These are phyloP conservation scores for Dendrolimus kikuchii DNA, from an alignment of 1,140 invertebrate genomes.

Conservation along the genomic window DNA sequence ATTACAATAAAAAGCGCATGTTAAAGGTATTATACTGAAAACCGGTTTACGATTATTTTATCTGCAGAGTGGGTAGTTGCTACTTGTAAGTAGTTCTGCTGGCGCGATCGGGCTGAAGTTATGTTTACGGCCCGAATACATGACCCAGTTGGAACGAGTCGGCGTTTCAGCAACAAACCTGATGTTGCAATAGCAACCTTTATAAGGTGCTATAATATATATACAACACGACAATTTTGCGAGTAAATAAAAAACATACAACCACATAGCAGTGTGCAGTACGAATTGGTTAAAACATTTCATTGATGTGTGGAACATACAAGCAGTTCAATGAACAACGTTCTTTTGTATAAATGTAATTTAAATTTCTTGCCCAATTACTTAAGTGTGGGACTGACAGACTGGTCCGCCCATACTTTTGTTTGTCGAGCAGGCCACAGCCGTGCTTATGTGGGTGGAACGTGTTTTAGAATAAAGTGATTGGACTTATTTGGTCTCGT, in stretches of 20 bases:
- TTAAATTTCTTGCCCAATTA: slow-evolving; percentile 26
- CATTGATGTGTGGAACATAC: too few species aligned
- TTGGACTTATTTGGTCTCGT: slow-evolving; percentile 25
- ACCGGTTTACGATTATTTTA: slow-evolving; percentile 48
- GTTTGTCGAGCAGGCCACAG: slow-evolving; percentile 9
- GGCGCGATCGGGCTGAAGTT: slow-evolving; percentile 22
- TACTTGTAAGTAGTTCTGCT: slow-evolving; percentile 22
- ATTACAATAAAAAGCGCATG: slow-evolving; percentile 4
- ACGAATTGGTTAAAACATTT: too few species aligned
- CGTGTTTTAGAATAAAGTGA: slow-evolving; percentile 12
- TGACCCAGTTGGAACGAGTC: slow-evolving; percentile 53
- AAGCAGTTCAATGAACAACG: too few species aligned
- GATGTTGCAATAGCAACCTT: slow-evolving; percentile 43
- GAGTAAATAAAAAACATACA: too few species aligned
- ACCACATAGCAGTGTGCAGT: too few species aligned
- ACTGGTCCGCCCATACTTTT: slow-evolving; percentile 46
- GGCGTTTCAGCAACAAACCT: slow-evolving; percentile 32
- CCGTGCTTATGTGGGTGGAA: slow-evolving; percentile 30
- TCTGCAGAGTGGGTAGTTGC: slow-evolving; percentile 24
- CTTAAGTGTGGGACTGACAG: slow-evolving; percentile 29
- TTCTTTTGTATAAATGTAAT: slow-evolving; percentile 9
- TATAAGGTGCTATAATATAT: slow-evolving; percentile 1
- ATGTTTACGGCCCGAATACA: slow-evolving; percentile 50
- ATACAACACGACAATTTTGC: too few species aligned
- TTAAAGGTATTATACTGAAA: slow-evolving; percentile 18